Percentiles rank a stretch among this genome's conserved stretches.
phyloP scores from a whole-genome alignment of 2,888 invertebrate species.

The Spilarctia lutea region DNA sequence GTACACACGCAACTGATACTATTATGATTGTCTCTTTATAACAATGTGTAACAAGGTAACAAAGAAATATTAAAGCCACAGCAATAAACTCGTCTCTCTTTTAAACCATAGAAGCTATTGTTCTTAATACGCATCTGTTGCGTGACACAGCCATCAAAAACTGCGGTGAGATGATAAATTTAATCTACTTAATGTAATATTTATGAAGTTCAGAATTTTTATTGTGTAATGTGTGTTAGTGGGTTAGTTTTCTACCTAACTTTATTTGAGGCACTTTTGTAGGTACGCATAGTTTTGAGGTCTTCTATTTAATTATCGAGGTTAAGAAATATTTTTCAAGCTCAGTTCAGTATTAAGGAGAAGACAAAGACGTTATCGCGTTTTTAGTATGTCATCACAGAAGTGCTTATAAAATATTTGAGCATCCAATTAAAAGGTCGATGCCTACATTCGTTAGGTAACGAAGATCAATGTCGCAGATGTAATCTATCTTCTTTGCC shows the following conservation, averaged over 20 bases:
- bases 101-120: slow-evolving; percentile 6
- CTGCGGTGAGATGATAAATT: neutral
- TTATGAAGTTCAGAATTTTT: neutral
- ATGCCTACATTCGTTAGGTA: too few relatives aligned
- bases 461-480: too few relatives aligned
- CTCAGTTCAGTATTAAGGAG: neutral
- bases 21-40: slow-evolving; percentile 20
- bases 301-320: neutral
- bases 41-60: slow-evolving; percentile 33
- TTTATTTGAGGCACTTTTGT: too few relatives aligned
- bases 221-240: neutral
- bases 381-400: too few relatives aligned
- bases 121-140: neutral
- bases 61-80: slow-evolving; percentile 6
- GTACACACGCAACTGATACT: slow-evolving; percentile 22
- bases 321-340: neutral
- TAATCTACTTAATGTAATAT: neutral
- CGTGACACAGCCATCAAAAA: neutral
- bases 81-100: neutral
- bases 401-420: too few relatives aligned
- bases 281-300: neutral
- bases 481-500: neutral
- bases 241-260: neutral
- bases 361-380: neutral
- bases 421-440: too few relatives aligned